Conservation (phyloP, 2,888 invertebrate genomes). For the Adelphocoris suturalis region DNA sequence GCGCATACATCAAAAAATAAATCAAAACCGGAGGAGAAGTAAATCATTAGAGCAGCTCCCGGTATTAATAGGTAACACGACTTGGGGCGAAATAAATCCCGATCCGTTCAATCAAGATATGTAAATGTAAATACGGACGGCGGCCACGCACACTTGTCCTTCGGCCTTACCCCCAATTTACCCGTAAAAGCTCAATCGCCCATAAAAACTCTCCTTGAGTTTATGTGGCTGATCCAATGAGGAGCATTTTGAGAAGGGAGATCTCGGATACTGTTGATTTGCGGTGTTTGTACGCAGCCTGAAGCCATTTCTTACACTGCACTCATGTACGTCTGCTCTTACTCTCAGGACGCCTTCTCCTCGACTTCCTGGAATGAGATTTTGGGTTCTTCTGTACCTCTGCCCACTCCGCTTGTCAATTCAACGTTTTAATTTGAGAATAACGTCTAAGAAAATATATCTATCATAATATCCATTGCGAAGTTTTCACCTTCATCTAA, state of each 20-base stretch:
- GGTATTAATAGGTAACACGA: constrained; percentile 69
- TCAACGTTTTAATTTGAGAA: no score
- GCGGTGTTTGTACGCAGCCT: no score
- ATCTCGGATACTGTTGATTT: no score
- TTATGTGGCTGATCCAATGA: not conserved
- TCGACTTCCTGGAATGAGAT: no score
- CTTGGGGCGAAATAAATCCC: constrained; percentile 64
- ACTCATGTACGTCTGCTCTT: no score
- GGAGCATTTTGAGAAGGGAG: not conserved
- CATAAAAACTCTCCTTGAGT: not conserved
- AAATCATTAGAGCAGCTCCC: constrained; percentile 62
- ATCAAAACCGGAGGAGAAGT: constrained; percentile 52
- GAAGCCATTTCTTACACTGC: no score
- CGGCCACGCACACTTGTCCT: constrained; percentile 4
- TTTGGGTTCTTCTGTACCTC: no score
- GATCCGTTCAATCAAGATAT: constrained; percentile 68
- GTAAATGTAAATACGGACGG: constrained; percentile 54
- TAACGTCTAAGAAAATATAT: no score
- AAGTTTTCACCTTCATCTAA: no score
- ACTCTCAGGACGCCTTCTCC: no score
- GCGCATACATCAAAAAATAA: constrained; percentile 41
- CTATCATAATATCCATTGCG: no score
- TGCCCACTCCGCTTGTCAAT: no score
- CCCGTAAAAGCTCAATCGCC: not conserved
- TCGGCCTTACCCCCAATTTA: constrained; percentile 13